Base-by-base conservation (phyloP, 1,140 invertebrate species). In the Listronotus bonariensis region DNA sequence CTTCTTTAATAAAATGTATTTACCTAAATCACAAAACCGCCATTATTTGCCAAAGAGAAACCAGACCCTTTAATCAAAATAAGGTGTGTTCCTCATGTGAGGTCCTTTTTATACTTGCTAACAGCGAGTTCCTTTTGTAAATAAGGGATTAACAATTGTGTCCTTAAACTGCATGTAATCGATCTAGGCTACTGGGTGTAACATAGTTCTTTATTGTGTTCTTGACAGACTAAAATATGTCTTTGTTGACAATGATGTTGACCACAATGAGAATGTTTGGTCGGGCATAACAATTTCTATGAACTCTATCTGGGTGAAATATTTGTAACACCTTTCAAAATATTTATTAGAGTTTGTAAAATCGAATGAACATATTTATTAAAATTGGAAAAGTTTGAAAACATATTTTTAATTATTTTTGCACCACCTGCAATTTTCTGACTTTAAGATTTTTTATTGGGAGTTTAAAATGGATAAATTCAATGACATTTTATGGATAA, bases 131-230 rank as follows among this genome's bases (percentile, higher is more conserved):
- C 72, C 74, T 72, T 76, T 69, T 69, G 74, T 71, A 76, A 74
- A 76, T 71, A 76, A 59, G 64, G 65, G 75, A 76, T 76, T 76
- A 76, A 52, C 75, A 73, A 76, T 76, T 76, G 75, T 76, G 61
- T 59, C 65, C 61, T 72, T 76, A 76, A 76, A 74, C 73, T 75
- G 75, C 71, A 69, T 75, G 75, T 76, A 76, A 76, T 76, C 69
- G 75, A 76, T 76, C 62, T 49, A 34, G 49, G 61, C 62, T 59
- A 52, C 56, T 56, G 56, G 58, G 56, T 59, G 59, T 59, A 54
- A 38, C 55, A 34, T 20, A 26, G 43, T 45, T 51, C 26, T 42
- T 53, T 54, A 54, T 55, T 65, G 32, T 18, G 48, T 52, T 52
- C 18, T 26, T 43, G 56, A 58, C 55, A 32, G 51, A 3, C 15